These are phyloP conservation scores for Hyppa rectilinea DNA, from an alignment of 2,888 invertebrate genomes.

Conservation along the genomic window DNA sequence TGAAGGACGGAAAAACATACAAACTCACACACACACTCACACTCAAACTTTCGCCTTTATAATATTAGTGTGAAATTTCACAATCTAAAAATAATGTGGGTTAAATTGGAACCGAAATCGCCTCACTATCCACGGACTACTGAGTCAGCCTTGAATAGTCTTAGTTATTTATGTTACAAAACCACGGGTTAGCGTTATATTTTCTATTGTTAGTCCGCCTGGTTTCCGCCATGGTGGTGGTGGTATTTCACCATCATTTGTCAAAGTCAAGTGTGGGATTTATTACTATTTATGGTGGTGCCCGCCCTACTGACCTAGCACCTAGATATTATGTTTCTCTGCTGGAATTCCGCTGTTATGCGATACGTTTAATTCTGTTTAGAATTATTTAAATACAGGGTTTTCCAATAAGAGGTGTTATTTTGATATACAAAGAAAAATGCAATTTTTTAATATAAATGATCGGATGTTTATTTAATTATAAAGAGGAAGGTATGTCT, in stretches of 20 bases:
- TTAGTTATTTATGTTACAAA: not conserved
- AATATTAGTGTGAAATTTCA: too few relatives aligned
- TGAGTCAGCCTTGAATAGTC: not conserved
- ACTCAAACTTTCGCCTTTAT: too few relatives aligned
- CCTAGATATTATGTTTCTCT: conserved; percentile 55
- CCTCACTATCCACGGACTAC: not conserved
- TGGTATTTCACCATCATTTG: conserved; percentile 77
- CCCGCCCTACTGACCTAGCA: conserved; percentile 76
- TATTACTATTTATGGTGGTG: conserved; percentile 79
- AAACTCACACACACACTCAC: too few relatives aligned
- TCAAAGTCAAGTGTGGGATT: conserved; percentile 81
- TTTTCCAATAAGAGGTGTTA: too few relatives aligned
- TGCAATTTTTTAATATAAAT: too few relatives aligned
- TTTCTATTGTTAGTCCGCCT: conserved; percentile 51
- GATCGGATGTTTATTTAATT: too few relatives aligned
- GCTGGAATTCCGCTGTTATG: conserved; percentile 33
- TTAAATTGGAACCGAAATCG: not conserved
- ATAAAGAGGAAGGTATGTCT: too few relatives aligned
- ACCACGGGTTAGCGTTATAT: conserved; percentile 31
- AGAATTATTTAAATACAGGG: too few relatives aligned
- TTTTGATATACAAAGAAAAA: too few relatives aligned
- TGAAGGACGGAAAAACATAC: too few relatives aligned
- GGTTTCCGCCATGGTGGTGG: conserved; percentile 42
- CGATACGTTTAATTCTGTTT: conserved; percentile 26
- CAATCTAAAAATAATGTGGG: too few relatives aligned